Evolutionary conservation across 2,113 vertebrate species (phyloP).

Genomic region (Balaeniceps rex): DNA sequence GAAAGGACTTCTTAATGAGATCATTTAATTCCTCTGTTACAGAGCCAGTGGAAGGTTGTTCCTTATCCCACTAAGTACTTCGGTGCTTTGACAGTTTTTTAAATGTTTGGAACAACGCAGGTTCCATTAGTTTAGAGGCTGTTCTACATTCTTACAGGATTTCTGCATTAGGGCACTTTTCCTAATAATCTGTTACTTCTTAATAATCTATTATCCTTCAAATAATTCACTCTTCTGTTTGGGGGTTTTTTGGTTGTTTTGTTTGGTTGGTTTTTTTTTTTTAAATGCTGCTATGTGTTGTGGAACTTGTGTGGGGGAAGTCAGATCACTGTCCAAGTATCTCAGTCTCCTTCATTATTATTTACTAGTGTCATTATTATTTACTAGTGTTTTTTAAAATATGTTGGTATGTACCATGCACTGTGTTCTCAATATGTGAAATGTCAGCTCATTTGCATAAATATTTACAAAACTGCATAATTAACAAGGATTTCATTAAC

Average conservation of each 20-base stretch:
- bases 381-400: not conserved
- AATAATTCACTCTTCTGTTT: not conserved
- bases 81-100: not conserved
- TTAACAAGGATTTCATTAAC: not conserved
- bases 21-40: slow-evolving; percentile 30
- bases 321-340: not conserved
- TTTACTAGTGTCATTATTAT: not conserved
- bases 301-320: not conserved
- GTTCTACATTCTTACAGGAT: not conserved
- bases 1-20: not conserved
- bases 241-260: not conserved
- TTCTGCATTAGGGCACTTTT: not conserved
- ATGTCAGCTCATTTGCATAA: not conserved
- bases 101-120: not conserved
- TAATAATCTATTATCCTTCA: not conserved
- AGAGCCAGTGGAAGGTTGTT: not conserved
- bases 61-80: not conserved
- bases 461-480: not conserved
- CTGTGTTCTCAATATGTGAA: not conserved
- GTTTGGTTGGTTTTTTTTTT: not conserved
- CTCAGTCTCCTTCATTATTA: not conserved
- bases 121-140: not conserved
- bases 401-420: not conserved
- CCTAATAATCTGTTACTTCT: not conserved
- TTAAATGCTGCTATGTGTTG: not conserved